phyloP scores from a whole-genome alignment of 1,140 invertebrate genomes.

The Coenobita brevimanus region DNA sequence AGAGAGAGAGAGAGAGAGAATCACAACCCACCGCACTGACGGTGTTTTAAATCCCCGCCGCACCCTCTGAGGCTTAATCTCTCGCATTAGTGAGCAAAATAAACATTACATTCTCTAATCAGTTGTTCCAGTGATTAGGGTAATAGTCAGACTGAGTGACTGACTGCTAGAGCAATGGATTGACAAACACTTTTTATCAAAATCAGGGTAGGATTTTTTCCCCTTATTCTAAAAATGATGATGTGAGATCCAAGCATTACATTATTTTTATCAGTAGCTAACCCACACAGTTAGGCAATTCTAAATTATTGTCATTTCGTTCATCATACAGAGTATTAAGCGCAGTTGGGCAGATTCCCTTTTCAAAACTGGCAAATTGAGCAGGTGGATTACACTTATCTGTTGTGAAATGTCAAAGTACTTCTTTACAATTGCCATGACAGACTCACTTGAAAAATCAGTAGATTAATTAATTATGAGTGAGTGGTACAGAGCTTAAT shows the following conservation, averaged over 20 bases:
- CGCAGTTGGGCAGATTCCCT: slow-evolving; percentile 1
- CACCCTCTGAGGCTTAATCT: no score
- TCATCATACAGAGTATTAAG: slow-evolving; percentile 7
- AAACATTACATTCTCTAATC: slow-evolving; percentile 20
- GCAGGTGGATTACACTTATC: background rate
- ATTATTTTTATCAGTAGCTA: slow-evolving; percentile 27
- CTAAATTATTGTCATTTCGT: background rate
- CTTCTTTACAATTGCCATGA: slow-evolving; percentile 20
- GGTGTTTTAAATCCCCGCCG: no score
- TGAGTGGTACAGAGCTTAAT: background rate
- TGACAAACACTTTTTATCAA: slow-evolving; percentile 26
- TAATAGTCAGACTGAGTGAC: slow-evolving; percentile 23
- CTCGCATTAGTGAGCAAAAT: slow-evolving; percentile 26
- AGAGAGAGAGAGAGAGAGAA: no score
- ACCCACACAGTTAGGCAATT: slow-evolving; percentile 19
- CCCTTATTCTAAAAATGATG: slow-evolving; percentile 32
- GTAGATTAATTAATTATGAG: background rate
- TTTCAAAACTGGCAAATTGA: slow-evolving; percentile 7
- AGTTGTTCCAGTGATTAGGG: slow-evolving; percentile 19
- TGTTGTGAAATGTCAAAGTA: background rate
- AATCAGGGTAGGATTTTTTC: slow-evolving; percentile 16
- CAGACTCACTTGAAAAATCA: background rate
- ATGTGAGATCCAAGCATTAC: slow-evolving; percentile 26
- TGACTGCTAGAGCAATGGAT: slow-evolving; percentile 28
- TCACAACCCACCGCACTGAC: no score